Base-by-base conservation (phyloP, 2,797 vertebrate species). In the Artibeus jamaicensis region DNA sequence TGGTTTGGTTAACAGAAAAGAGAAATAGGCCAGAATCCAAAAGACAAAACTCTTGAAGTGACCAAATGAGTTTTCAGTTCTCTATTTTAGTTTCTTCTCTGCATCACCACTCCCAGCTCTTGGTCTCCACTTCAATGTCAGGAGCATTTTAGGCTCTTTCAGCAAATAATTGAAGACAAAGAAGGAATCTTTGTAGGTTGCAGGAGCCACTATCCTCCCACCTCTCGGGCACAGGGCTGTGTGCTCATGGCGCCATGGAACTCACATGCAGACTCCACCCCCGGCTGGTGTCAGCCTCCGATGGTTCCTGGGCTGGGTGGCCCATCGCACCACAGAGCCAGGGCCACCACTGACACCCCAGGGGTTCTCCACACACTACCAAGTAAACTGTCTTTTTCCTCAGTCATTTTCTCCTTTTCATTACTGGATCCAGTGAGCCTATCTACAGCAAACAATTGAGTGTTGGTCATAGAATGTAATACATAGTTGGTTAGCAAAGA, bases 21-120 rank as follows among this genome's bases (percentile, higher is more conserved):
- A 95, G 79, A 94, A 86, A 89, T 34, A 68, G 32, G 48, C 55
- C 71, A 78, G 62, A 89, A 34, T 89, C 48, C 73, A 96, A 89
- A 90, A 86, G n/a, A 57, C 19, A 86, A 85, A 94, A 8, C 42
- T 87, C 62, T 71, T 92, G 48, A 59, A 93, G 42, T 89, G 34
- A 48, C 37, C 74, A 71, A 44, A n/a, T 48, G 55, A 53, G 29
- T 95, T 93, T 94, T 93, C 74, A 76, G 48, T 93, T 93, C 79
- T n/a, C 1, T 84, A 10, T 89, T 95, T 91, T 88, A 48, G 91
- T 92, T 76, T 14, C 71, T 96, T 67, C 44, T 76, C 55, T 89
- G 8, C n/a, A 18, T 84, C 34, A 9, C n/a, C 74, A 55, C 18
- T 50, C 78, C 57, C 44, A 79, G 76, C 29, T 59, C 9, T 19